phyloP scores from a whole-genome alignment of 2,113 vertebrate genomes.

The Lichenostomus cassidix region DNA sequence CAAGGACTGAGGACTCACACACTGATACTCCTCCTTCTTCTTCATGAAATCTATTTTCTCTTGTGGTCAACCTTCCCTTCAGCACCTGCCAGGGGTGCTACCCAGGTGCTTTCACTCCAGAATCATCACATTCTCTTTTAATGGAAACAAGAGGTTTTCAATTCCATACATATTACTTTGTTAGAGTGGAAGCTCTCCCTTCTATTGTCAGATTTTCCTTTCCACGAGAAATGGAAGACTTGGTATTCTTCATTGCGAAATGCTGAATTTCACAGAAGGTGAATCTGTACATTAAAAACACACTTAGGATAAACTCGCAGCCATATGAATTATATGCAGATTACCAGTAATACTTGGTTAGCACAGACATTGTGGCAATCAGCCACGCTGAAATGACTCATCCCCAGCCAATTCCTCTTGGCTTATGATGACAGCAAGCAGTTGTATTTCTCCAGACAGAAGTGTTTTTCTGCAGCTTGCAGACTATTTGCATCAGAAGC shows the following conservation, averaged over 20 bases:
- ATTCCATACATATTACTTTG: background rate
- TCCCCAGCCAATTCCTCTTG: background rate
- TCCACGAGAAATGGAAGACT: background rate
- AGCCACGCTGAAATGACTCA: background rate
- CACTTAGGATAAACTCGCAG: background rate
- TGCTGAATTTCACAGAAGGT: background rate
- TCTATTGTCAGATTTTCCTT: background rate
- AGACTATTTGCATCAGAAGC: background rate
- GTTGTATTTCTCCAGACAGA: slow-evolving; percentile 22
- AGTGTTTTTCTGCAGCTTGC: background rate
- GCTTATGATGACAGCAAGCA: background rate
- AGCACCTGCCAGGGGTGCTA: background rate
- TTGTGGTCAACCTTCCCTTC: background rate
- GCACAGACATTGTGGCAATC: background rate
- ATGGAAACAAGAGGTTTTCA: background rate
- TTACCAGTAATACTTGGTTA: background rate
- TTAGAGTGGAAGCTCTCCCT: background rate
- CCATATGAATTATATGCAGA: background rate
- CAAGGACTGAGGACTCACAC: background rate
- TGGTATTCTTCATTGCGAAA: background rate
- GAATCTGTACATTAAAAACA: background rate
- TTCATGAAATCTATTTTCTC: background rate
- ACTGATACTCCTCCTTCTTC: background rate
- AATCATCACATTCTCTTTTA: background rate
- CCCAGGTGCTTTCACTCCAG: background rate